Evolutionary conservation across 2,113 vertebrate species (phyloP).

Genomic region (Cololabis saira): DNA sequence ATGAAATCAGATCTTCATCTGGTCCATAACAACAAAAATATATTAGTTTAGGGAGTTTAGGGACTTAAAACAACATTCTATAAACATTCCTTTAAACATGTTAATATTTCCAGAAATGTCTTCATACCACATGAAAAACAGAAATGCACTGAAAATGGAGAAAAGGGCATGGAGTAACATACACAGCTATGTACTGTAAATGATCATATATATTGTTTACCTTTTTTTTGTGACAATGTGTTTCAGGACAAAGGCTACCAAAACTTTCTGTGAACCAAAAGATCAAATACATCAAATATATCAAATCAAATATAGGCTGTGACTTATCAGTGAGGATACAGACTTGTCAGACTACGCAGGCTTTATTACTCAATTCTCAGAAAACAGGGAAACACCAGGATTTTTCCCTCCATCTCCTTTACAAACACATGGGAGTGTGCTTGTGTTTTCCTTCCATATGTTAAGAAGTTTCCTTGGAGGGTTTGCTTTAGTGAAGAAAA

Average conservation of each 20-base stretch:
- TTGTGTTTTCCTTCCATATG: slow-evolving; percentile 60
- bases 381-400: slow-evolving; percentile 41
- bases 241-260: slow-evolving; percentile 1
- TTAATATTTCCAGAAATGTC: no score
- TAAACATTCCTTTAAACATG: no score
- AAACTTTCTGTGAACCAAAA: slow-evolving; percentile 10
- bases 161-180: no score
- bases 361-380: slow-evolving; percentile 53
- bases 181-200: no score
- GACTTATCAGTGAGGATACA: slow-evolving; percentile 73
- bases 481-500: slow-evolving; percentile 58
- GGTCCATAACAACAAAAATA: no score
- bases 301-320: slow-evolving; percentile 15
- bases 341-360: slow-evolving; percentile 37
- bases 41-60: no score
- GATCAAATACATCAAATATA: no score
- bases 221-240: not conserved
- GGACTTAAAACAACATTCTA: no score
- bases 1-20: no score
- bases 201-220: no score
- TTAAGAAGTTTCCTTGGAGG: slow-evolving; percentile 60
- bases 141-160: no score
- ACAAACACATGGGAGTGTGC: slow-evolving; percentile 38
- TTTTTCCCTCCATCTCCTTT: slow-evolving; percentile 50
- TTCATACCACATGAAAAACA: no score